A percentile compares a stretch with the other conserved stretches of the same genome.
phyloP scores from a whole-genome alignment of 2,888 invertebrate genomes.

The Ceraclea dissimilis region DNA sequence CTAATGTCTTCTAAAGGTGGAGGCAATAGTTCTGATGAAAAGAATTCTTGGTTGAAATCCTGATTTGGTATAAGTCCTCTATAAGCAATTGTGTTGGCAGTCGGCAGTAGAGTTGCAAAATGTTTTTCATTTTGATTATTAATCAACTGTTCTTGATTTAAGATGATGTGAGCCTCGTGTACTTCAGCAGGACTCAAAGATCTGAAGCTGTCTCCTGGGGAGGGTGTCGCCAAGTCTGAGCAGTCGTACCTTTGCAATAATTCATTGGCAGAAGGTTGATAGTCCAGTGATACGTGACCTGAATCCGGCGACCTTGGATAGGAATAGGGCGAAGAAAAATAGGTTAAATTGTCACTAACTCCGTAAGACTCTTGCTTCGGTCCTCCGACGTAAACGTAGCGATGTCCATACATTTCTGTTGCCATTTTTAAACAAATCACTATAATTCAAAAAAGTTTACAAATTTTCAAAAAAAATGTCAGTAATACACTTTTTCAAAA shows the following conservation, averaged over 20 bases:
- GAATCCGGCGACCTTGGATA: conserved; percentile 48
- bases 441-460: neutral
- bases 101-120: conserved; percentile 22
- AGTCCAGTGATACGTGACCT: conserved; percentile 45
- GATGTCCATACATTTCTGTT: conserved; percentile 48
- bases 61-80: conserved; percentile 28
- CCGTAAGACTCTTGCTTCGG: conserved; percentile 39
- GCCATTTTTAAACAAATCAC: conserved; percentile 33
- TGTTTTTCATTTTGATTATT: conserved; percentile 14
- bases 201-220: conserved; percentile 38
- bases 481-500: neutral
- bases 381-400: conserved; percentile 34
- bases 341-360: conserved; percentile 32
- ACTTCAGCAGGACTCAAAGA: conserved; percentile 37
- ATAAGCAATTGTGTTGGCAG: conserved; percentile 39
- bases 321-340: conserved; percentile 33
- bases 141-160: conserved; percentile 10
- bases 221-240: conserved; percentile 24
- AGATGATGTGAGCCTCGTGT: conserved; percentile 10
- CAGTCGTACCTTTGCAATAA: conserved; percentile 24
- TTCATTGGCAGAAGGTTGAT: conserved; percentile 34
- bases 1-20: conserved; percentile 7
- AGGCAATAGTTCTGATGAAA: conserved; percentile 18
- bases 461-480: neutral
- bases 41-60: conserved; percentile 20